phyloP scores from a whole-genome alignment of 1,140 invertebrate species.

The Yoshiicerus persimilis region DNA sequence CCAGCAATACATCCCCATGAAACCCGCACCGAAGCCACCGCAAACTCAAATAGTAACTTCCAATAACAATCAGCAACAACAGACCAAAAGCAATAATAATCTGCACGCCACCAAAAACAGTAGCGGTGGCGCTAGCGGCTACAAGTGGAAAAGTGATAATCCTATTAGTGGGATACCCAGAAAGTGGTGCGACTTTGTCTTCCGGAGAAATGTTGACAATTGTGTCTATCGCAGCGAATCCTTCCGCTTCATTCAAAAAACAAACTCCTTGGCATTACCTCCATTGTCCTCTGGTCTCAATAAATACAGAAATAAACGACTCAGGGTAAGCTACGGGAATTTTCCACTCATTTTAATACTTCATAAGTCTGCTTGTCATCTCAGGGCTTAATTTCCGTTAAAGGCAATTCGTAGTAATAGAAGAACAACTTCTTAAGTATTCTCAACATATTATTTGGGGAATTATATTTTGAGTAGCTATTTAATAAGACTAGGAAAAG shows the following conservation, averaged over 20 bases:
- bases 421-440: too few relatives aligned
- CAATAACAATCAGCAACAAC: neutral
- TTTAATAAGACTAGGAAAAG: too few relatives aligned
- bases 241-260: conserved; percentile 45
- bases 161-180: conserved; percentile 2
- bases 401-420: too few relatives aligned
- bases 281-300: neutral
- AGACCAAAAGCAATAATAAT: neutral
- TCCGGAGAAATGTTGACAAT: conserved; percentile 40
- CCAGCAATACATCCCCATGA: neutral
- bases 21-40: neutral
- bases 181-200: conserved; percentile 42
- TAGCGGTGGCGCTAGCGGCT: neutral
- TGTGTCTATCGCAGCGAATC: conserved; percentile 42
- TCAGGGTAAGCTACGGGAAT: neutral
- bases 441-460: too few relatives aligned
- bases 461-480: too few relatives aligned
- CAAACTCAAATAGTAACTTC: neutral
- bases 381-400: too few relatives aligned
- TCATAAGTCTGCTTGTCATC: too few relatives aligned
- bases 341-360: too few relatives aligned
- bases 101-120: neutral
- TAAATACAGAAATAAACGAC: conserved; percentile 10
- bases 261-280: conserved; percentile 16
- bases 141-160: neutral